Evolutionary conservation across 2,797 vertebrate genomes (phyloP), one percentile per base, ranked within the genome.

Genomic region (Petrocephalus schoutedeni): DNA sequence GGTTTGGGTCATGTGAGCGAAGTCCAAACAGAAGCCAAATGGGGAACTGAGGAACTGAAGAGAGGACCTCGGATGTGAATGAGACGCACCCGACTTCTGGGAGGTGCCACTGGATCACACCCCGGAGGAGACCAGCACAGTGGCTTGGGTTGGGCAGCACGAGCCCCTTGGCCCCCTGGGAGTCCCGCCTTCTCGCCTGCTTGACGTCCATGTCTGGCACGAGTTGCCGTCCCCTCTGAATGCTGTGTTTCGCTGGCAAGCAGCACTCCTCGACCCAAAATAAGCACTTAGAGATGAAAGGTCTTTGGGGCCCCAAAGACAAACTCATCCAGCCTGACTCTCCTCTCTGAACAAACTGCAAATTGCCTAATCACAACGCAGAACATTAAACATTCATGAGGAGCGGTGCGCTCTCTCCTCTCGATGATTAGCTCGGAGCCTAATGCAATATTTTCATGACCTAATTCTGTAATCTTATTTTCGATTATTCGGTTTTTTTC

Each of bases 351-450:
- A 51, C 21, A 41, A 61, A 83, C 54, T 58, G 88, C 64, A 86
- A 86, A 88, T 51, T 16, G 19, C 51, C 74, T 45, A 85, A 61
- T 58, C n/a, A 56, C 49, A 19, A 36, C 6, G 8, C 9, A 57
- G 32, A 14, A 87, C 58, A 71, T 84, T 54, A 84, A 89, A 87
- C 57, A 89, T 87, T 89, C 64, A 87, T 85, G 53, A 85, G 80
- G 16, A 85, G 64, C 58, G 49, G 41, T 85, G 12, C 59, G 12
- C 14, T 85, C 36, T 23, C 45, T 45, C 49, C 51, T 64, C 49
- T 53, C 58, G 9, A 59, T 59, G 80, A 56, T 80, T 21, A 49
- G 59, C 36, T 88, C 61, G 19, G 82, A 74, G 82, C 49, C n/a
- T 58, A 80, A 21, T 12, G 61, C 51, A 87, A 88, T 84, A 64